Evolutionary conservation across 2,888 invertebrate species (phyloP).

Genomic region (Panzeria rudis): DNA sequence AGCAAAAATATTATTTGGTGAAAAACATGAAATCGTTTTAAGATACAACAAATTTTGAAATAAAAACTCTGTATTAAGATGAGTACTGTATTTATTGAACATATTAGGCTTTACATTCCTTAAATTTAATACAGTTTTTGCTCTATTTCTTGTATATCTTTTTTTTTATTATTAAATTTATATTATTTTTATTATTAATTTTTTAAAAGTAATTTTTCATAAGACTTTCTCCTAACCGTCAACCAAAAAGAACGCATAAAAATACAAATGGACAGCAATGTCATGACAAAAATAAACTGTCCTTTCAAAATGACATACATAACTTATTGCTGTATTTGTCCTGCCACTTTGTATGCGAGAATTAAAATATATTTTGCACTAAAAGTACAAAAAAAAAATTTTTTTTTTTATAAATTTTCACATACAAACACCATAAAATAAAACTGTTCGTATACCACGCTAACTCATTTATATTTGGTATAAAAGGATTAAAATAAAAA

Average conservation of each 20-base stretch:
- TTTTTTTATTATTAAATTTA: background rate
- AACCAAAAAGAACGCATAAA: constrained; percentile 16
- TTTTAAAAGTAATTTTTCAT: constrained; percentile 28
- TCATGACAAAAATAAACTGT: background rate
- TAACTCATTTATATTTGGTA: constrained; percentile 43
- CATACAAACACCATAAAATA: constrained; percentile 16
- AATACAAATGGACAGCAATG: constrained; percentile 22
- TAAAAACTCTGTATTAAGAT: no score
- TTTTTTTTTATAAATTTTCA: constrained; percentile 13
- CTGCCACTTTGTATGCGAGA: background rate
- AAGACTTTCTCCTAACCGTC: constrained; percentile 11
- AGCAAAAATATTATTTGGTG: no score
- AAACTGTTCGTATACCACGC: background rate
- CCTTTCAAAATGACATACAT: constrained; percentile 15
- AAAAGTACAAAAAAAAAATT: background rate
- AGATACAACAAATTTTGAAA: no score
- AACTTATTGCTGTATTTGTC: background rate
- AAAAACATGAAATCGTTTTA: no score
- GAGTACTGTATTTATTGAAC: no score
- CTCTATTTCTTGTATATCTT: no score
- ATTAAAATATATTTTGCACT: constrained; percentile 24
- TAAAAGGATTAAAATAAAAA: constrained; percentile 23
- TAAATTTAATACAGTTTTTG: no score
- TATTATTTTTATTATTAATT: background rate
- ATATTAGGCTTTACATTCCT: no score